Evolutionary conservation across 2,797 vertebrate genomes (phyloP).

Genomic region (Cirrhinus molitorella): DNA sequence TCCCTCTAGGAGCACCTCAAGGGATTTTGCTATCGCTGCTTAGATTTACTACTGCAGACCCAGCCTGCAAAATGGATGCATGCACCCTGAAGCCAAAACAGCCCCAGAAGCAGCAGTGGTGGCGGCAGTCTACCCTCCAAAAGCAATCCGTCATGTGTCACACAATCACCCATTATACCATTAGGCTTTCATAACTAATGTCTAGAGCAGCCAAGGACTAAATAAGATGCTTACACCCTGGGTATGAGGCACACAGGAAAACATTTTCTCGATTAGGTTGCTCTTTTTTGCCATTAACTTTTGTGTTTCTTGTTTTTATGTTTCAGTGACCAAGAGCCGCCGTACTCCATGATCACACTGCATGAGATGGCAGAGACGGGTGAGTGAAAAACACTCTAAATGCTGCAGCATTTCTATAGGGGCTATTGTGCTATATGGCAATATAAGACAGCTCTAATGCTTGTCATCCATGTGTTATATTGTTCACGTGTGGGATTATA

Average conservation of each 20-base stretch:
- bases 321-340: slow-evolving; percentile 98
- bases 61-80: slow-evolving; percentile 46
- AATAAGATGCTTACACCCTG: slow-evolving; percentile 31
- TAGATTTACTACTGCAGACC: slow-evolving; percentile 53
- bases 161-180: slow-evolving; percentile 37
- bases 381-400: slow-evolving; percentile 70
- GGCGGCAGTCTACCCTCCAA: slow-evolving; percentile 12
- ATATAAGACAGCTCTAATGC: neutral
- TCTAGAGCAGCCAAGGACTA: slow-evolving; percentile 15
- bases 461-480: neutral
- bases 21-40: slow-evolving; percentile 38
- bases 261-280: slow-evolving; percentile 39
- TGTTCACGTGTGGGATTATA: neutral
- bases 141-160: slow-evolving; percentile 35
- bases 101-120: neutral
- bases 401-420: neutral
- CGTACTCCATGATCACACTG: slow-evolving; percentile 99
- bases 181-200: slow-evolving; percentile 39
- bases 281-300: neutral
- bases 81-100: slow-evolving; percentile 51
- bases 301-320: slow-evolving; percentile 60
- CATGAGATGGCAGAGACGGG: slow-evolving; percentile 99
- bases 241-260: slow-evolving; percentile 29
- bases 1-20: slow-evolving; percentile 38
- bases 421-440: neutral